These are phyloP conservation scores for Hormiphora californensis DNA, from an alignment of 37 sponge, comb jelly and placozoan species.

Conservation along the genomic window DNA sequence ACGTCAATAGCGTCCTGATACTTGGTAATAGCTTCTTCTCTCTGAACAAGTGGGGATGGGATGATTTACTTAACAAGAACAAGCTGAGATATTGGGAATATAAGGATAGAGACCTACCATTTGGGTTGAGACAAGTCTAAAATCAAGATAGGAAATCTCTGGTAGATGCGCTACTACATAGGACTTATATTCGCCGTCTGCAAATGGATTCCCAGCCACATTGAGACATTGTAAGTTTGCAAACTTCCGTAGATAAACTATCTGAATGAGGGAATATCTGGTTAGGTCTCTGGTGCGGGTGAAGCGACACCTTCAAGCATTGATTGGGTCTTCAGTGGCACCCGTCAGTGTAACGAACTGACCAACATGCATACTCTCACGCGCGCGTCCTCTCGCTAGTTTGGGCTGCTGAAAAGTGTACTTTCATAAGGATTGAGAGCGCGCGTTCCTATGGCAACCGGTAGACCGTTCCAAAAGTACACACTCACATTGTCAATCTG, in stretches of 20 bases:
- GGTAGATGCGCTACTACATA: constrained; percentile 68
- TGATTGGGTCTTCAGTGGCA: too few species aligned
- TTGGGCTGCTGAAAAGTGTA: constrained; percentile 21
- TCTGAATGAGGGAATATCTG: neutral
- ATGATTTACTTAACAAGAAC: neutral
- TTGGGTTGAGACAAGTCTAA: constrained; percentile 61
- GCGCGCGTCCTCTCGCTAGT: constrained; percentile 31
- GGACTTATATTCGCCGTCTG: constrained; percentile 55
- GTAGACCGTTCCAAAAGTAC: neutral
- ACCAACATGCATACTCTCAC: too few species aligned
- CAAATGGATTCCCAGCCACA: constrained; percentile 68
- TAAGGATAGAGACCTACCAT: constrained; percentile 57
- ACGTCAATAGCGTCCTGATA: constrained; percentile 64
- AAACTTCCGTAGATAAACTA: constrained; percentile 64
- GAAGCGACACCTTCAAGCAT: too few species aligned
- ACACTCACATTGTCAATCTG: constrained; percentile 61
- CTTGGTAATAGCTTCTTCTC: constrained; percentile 59
- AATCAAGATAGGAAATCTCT: constrained; percentile 77
- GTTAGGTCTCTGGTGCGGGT: neutral
- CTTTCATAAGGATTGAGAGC: neutral
- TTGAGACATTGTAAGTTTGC: constrained; percentile 62
- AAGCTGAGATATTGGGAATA: neutral
- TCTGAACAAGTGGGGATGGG: constrained; percentile 44
- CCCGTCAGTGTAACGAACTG: too few species aligned
- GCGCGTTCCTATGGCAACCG: constrained; percentile 37